Base-by-base conservation (phyloP, 2,797 vertebrate genomes). In the Thripadectes ignobilis region DNA sequence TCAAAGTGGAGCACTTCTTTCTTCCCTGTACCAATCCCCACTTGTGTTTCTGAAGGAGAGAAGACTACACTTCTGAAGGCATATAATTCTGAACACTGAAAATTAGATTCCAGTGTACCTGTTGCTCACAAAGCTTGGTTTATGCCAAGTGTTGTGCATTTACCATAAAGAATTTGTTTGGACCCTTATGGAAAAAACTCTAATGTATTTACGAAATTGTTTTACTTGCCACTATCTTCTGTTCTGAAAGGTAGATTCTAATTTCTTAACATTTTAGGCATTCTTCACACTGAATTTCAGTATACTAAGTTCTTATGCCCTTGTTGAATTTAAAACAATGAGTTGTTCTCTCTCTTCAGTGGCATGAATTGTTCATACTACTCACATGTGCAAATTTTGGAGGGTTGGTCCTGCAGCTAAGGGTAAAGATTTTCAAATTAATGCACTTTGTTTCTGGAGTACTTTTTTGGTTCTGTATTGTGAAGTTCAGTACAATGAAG, bases 11-110 rank as follows among this genome's bases (percentile, higher is more conserved):
- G 39, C 45, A n/a, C 68, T 94, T 90, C 67, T 90, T 85, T 91
- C 62, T 91, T 94, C 48, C 26, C 39, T 81, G 15, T 91, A 81
- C 80, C 66, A 82, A 62, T 95, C 89, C 74, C 84, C 74, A 75
- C 74, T 92, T 84, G 63, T 90, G 71, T 84, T 92, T 94, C 77
- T 94, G 90, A 96, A 93, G 85, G 27, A 74, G 75, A 84, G 88
- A 66, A 88, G 48, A 72, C 90, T 76, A 30, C 19, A 26, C 59
- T 95, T 45, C 55, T 84, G 71, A 86, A 90, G 76, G 63, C 34
- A 8, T 41, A 12, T 52, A 49, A n/a, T 90, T 92, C 88, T 92
- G 83, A 94, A 71, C 55, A 41, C 46, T 82, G 63, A 76, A 89
- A 91, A 96, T 92, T 58, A 92, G 80, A 84, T 93, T 93, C 36